Evolutionary conservation across 2,797 vertebrate genomes (phyloP).

Genomic region (Coregonus sp.): DNA sequence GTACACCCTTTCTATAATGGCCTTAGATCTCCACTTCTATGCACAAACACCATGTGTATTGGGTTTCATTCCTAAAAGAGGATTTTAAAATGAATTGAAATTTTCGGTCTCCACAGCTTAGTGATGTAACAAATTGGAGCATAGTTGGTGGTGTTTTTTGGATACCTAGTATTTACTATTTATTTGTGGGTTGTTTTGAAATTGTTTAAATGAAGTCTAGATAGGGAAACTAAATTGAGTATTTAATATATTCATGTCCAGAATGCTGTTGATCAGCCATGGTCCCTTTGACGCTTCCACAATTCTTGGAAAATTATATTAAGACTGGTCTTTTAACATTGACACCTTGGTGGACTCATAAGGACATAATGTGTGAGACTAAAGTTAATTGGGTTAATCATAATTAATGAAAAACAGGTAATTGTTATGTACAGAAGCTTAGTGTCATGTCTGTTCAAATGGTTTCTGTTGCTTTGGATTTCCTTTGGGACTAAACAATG

Average conservation of each 20-base stretch:
- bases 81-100: slow-evolving; percentile 63
- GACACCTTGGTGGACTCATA: slow-evolving; percentile 35
- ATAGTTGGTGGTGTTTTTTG: slow-evolving; percentile 52
- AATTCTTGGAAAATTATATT: slow-evolving; percentile 30
- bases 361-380: slow-evolving; percentile 56
- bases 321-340: slow-evolving; percentile 35
- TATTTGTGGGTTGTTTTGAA: slow-evolving; percentile 64
- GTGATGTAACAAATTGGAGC: slow-evolving; percentile 47
- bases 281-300: slow-evolving; percentile 56
- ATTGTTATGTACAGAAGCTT: slow-evolving; percentile 54
- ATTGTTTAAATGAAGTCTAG: slow-evolving; percentile 38
- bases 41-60: slow-evolving; percentile 61
- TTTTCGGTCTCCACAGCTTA: slow-evolving; percentile 63
- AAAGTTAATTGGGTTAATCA: slow-evolving; percentile 41
- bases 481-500: slow-evolving; percentile 71
- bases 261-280: slow-evolving; percentile 76
- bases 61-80: slow-evolving; percentile 31
- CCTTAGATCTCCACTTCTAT: slow-evolving; percentile 79
- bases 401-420: slow-evolving; percentile 27
- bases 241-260: slow-evolving; percentile 60
- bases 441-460: slow-evolving; percentile 64
- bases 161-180: slow-evolving; percentile 63
- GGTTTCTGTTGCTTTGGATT: slow-evolving; percentile 32
- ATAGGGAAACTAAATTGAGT: slow-evolving; percentile 42
- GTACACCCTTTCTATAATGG: slow-evolving; percentile 44